phyloP scores from a whole-genome alignment of 1,140 invertebrate genomes.

The Camponotus floridanus region DNA sequence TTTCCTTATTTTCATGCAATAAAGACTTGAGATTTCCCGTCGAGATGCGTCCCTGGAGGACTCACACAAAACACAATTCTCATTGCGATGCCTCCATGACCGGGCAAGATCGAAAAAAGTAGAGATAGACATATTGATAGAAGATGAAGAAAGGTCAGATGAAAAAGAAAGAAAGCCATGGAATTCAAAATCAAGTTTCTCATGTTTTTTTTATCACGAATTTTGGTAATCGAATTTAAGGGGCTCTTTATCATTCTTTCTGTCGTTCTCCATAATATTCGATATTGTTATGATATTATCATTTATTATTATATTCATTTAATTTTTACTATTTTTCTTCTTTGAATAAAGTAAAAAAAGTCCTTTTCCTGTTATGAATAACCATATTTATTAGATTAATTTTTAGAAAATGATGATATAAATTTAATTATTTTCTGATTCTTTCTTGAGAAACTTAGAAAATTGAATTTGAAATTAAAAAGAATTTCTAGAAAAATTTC shows the following conservation, averaged over 20 bases:
- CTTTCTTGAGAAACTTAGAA: not conserved
- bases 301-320: not conserved
- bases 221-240: not conserved
- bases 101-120: constrained; percentile 42
- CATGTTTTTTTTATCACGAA: not conserved
- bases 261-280: not conserved
- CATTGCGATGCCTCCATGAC: constrained; percentile 4
- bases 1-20: constrained; percentile 50
- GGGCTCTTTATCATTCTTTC: not conserved
- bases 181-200: not conserved
- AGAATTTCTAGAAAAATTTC: not conserved
- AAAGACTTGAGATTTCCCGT: constrained; percentile 65
- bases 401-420: constrained; percentile 7
- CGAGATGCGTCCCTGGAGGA: constrained; percentile 49
- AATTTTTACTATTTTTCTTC: not conserved
- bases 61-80: constrained; percentile 58
- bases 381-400: not conserved
- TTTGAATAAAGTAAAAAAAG: not conserved
- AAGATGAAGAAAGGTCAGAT: not conserved
- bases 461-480: not conserved
- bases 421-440: not conserved
- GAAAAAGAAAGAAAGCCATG: not conserved
- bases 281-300: not conserved
- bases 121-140: not conserved
- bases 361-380: not conserved